These are phyloP conservation scores for Platycercus adscitus DNA, from an alignment of 2,113 vertebrate genomes.

Conservation along the genomic window DNA sequence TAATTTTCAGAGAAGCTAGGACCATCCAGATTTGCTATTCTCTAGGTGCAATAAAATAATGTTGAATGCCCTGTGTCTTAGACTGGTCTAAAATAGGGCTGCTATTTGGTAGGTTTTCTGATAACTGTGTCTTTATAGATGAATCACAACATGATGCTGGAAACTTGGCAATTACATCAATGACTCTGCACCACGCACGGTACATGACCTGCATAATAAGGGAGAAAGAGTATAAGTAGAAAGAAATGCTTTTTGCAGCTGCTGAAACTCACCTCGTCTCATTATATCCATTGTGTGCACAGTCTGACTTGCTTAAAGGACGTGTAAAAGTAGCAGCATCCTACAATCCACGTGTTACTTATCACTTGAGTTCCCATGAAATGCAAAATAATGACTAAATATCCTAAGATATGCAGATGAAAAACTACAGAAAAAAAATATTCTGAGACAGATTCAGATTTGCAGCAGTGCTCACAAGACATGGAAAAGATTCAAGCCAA, in stretches of 20 bases:
- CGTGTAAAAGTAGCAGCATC: neutral
- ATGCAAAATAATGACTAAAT: neutral
- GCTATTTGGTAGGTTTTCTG: neutral
- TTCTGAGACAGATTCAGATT: neutral
- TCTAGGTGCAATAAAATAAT: neutral
- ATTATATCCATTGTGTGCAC: neutral
- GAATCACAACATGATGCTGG: conserved; percentile 6
- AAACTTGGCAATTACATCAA: conserved; percentile 10
- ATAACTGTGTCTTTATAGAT: neutral
- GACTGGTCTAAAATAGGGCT: neutral
- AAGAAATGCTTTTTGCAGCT: neutral
- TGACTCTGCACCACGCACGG: neutral
- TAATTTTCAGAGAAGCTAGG: neutral
- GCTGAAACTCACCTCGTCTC: neutral
- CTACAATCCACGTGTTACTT: neutral
- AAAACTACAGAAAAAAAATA: neutral
- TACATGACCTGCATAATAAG: conserved; percentile 7
- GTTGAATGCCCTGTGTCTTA: neutral
- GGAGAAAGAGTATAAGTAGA: neutral
- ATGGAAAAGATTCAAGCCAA: neutral
- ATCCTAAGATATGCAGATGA: neutral
- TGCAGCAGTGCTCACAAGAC: neutral
- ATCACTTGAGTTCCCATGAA: neutral
- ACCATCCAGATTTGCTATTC: neutral
- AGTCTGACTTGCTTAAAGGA: neutral